These are phyloP conservation scores for Lindbergichthys nudifrons DNA, from an alignment of 2,797 vertebrate genomes.

Conservation along the genomic window DNA sequence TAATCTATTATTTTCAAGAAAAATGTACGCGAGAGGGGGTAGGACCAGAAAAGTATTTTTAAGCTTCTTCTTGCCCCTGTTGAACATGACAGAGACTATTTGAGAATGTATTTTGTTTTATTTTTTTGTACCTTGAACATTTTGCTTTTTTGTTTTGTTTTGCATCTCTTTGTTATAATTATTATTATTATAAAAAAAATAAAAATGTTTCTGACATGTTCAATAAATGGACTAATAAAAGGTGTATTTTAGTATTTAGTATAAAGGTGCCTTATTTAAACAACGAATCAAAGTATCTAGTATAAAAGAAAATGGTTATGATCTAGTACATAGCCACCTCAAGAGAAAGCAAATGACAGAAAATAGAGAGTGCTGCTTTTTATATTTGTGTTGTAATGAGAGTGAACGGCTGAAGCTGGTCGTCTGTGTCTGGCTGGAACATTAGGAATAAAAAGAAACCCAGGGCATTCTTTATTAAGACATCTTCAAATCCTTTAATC, in stretches of 20 bases:
- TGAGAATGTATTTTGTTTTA: too few relatives aligned
- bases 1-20: too few relatives aligned
- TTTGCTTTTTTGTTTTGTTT: too few relatives aligned
- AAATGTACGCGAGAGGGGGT: too few relatives aligned
- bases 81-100: too few relatives aligned
- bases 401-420: conserved; percentile 13
- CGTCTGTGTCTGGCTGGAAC: conserved; percentile 16
- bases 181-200: too few relatives aligned
- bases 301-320: not conserved
- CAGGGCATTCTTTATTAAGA: conserved; percentile 34
- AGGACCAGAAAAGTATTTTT: too few relatives aligned
- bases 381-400: conserved; percentile 2
- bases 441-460: conserved; percentile 37
- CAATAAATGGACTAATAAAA: not conserved
- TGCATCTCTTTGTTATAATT: too few relatives aligned
- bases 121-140: too few relatives aligned
- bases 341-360: not conserved
- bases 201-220: too few relatives aligned
- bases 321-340: not conserved
- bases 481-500: conserved; percentile 50
- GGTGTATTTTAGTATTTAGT: conserved; percentile 6
- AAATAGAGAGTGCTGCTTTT: conserved; percentile 9
- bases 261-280: not conserved
- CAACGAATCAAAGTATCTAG: conserved; percentile 9
- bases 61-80: too few relatives aligned